phyloP scores from a whole-genome alignment of 1,140 invertebrate genomes.

The Drosophila hydei region DNA sequence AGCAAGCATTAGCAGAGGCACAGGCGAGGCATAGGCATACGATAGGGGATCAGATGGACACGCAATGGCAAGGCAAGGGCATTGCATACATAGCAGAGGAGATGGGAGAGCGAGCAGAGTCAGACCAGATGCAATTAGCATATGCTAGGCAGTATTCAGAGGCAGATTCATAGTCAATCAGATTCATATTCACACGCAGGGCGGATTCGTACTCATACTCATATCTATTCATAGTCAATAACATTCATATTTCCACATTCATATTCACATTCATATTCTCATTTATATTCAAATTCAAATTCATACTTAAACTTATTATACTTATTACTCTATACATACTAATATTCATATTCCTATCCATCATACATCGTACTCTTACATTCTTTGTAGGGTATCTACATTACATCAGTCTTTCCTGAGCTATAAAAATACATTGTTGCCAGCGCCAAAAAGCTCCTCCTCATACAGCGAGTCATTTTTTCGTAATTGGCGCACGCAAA shows the following conservation, averaged over 20 bases:
- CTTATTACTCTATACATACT: not conserved
- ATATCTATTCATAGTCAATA: not conserved
- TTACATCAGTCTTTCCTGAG: not conserved
- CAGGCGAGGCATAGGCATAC: too few species aligned
- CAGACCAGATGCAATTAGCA: too few species aligned
- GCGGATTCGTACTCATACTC: not conserved
- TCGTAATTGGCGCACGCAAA: conserved; percentile 79
- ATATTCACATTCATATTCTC: conserved; percentile 3
- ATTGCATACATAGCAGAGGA: too few species aligned
- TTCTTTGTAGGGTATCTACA: not conserved
- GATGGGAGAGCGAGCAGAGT: too few species aligned
- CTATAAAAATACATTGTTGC: not conserved
- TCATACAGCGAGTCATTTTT: conserved; percentile 1
- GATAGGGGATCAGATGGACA: too few species aligned
- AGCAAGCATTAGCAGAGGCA: too few species aligned
- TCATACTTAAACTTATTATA: too few species aligned
- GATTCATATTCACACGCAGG: not conserved
- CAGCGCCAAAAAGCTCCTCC: not conserved
- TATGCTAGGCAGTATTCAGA: too few species aligned
- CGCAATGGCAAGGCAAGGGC: too few species aligned
- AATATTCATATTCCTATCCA: not conserved
- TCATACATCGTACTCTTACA: not conserved
- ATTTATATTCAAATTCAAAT: conserved; percentile 4
- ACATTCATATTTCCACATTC: not conserved
- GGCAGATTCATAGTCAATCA: not conserved